phyloP scores from a whole-genome alignment of 2,888 invertebrate species.

The Acronicta psi region DNA sequence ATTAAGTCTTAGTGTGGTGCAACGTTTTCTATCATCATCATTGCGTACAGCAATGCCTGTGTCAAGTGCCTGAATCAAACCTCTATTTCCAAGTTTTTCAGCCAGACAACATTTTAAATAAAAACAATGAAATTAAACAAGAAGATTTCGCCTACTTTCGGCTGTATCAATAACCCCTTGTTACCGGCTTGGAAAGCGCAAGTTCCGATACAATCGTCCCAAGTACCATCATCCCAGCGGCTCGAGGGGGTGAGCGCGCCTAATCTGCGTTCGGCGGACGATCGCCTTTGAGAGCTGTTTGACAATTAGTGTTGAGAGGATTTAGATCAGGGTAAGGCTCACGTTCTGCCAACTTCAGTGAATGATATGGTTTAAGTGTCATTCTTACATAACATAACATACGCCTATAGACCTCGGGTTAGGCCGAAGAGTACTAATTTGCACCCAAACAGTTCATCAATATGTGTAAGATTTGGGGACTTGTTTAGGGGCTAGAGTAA shows the following conservation, averaged over 20 bases:
- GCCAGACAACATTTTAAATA: too few species aligned
- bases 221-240: constrained; percentile 65
- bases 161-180: constrained; percentile 80
- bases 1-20: too few species aligned
- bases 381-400: too few species aligned
- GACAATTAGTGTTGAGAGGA: constrained; percentile 64
- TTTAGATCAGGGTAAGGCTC: constrained; percentile 53
- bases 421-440: too few species aligned
- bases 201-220: constrained; percentile 72
- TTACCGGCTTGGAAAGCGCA: constrained; percentile 78
- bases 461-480: too few species aligned
- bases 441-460: too few species aligned
- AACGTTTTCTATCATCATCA: too few species aligned
- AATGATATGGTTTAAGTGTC: constrained; percentile 17
- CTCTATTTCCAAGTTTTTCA: too few species aligned
- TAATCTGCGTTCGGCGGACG: constrained; percentile 78
- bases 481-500: too few species aligned
- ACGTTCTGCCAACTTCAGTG: constrained; percentile 42
- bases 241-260: constrained; percentile 76
- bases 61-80: too few species aligned
- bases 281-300: constrained; percentile 63
- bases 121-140: constrained; percentile 22
- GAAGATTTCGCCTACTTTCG: constrained; percentile 74
- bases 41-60: too few species aligned
- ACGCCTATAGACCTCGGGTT: too few species aligned